phyloP scores from a whole-genome alignment of 2,888 invertebrate species.

The Podabrus alpinus region DNA sequence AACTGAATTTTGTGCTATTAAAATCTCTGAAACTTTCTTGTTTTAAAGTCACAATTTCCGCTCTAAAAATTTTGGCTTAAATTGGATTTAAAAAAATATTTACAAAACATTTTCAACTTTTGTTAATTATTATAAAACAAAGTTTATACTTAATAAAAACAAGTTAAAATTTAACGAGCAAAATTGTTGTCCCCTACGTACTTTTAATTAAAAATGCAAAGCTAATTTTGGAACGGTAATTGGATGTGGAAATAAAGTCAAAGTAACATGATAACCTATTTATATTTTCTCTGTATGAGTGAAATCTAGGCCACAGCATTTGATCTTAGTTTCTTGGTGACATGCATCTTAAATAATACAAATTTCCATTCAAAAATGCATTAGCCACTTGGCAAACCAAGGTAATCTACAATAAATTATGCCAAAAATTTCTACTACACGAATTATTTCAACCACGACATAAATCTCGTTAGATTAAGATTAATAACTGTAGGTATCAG shows the following conservation, averaged over 20 bases:
- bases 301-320: neutral
- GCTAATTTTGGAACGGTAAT: neutral
- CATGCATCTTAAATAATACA: neutral
- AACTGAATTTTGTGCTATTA: neutral
- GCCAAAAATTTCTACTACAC: neutral
- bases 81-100: too few species aligned
- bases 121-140: neutral
- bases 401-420: neutral
- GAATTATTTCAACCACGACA: neutral
- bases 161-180: neutral
- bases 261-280: neutral
- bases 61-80: too few species aligned
- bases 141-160: neutral
- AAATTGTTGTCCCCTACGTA: neutral
- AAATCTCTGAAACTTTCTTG: neutral
- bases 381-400: neutral
- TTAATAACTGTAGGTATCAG: neutral
- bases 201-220: neutral
- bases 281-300: neutral
- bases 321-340: neutral
- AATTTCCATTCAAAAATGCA: neutral
- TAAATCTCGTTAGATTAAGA: neutral
- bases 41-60: neutral
- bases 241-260: neutral
- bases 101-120: neutral